Evolutionary conservation across 2,113 vertebrate genomes (phyloP).

Genomic region (Perca fluviatilis): DNA sequence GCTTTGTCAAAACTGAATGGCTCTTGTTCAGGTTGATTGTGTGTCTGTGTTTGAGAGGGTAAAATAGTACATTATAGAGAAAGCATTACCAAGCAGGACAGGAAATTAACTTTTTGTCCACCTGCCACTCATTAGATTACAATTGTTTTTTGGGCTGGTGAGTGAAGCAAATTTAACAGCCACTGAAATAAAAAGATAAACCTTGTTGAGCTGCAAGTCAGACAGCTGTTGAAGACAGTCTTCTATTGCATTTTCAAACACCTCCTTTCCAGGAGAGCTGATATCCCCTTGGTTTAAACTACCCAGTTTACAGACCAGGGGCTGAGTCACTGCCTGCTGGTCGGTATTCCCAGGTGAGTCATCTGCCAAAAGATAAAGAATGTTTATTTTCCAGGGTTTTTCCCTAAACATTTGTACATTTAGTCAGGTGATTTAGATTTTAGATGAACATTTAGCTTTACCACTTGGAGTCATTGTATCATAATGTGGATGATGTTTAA

Average conservation of each 20-base stretch:
- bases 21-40: constrained; percentile 77
- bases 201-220: constrained; percentile 78
- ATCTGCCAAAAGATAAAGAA: constrained; percentile 55
- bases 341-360: constrained; percentile 32
- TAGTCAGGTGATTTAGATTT: background rate
- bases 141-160: no score
- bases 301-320: constrained; percentile 32
- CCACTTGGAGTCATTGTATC: background rate
- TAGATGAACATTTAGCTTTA: background rate
- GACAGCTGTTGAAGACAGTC: constrained; percentile 76
- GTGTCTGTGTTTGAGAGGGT: constrained; percentile 67
- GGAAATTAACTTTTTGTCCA: no score
- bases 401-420: background rate
- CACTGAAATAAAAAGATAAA: constrained; percentile 58
- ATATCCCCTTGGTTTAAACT: constrained; percentile 50
- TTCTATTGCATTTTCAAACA: constrained; percentile 72
- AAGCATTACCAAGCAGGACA: background rate
- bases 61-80: constrained; percentile 1
- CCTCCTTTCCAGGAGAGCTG: constrained; percentile 60
- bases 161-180: no score
- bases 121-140: no score
- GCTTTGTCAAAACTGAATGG: constrained; percentile 69
- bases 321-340: constrained; percentile 50
- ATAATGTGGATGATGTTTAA: background rate
- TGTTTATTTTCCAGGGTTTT: background rate